Conservation (phyloP, 2,888 invertebrate genomes). For the Herminia tarsipennalis region DNA sequence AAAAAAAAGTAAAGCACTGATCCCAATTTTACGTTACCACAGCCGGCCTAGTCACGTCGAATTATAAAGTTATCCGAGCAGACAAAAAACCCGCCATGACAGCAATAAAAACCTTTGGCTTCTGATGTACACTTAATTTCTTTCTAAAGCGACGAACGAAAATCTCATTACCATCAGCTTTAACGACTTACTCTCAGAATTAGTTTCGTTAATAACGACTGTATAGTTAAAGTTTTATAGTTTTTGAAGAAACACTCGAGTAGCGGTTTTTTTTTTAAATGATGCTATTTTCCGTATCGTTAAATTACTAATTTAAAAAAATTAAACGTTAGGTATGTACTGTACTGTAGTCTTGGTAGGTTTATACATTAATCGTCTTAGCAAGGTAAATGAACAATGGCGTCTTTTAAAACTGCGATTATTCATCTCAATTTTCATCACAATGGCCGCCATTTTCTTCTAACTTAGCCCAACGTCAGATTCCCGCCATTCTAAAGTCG, state of each 20-base stretch:
- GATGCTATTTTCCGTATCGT: too few relatives aligned
- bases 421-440: not conserved
- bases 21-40: constrained; percentile 15
- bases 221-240: constrained; percentile 65
- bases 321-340: not conserved
- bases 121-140: constrained; percentile 33
- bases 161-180: constrained; percentile 65
- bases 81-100: constrained; percentile 19
- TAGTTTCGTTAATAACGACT: constrained; percentile 64
- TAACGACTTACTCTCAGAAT: constrained; percentile 68
- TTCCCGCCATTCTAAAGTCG: constrained; percentile 66
- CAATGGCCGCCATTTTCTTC: constrained; percentile 34
- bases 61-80: constrained; percentile 25
- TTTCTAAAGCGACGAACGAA: constrained; percentile 32
- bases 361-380: too few relatives aligned
- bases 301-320: too few relatives aligned
- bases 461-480: constrained; percentile 46
- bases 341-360: too few relatives aligned
- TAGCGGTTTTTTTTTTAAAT: constrained; percentile 5
- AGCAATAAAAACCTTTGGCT: constrained; percentile 26
- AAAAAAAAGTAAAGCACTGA: not conserved
- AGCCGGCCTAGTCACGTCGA: constrained; percentile 11
- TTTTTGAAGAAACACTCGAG: constrained; percentile 20
- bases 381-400: too few relatives aligned
- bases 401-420: not conserved